A percentile compares a stretch with the other conserved stretches of the same genome.
Conservation (phyloP, 2,888 invertebrate species). For the Epsilonema sp. region DNA sequence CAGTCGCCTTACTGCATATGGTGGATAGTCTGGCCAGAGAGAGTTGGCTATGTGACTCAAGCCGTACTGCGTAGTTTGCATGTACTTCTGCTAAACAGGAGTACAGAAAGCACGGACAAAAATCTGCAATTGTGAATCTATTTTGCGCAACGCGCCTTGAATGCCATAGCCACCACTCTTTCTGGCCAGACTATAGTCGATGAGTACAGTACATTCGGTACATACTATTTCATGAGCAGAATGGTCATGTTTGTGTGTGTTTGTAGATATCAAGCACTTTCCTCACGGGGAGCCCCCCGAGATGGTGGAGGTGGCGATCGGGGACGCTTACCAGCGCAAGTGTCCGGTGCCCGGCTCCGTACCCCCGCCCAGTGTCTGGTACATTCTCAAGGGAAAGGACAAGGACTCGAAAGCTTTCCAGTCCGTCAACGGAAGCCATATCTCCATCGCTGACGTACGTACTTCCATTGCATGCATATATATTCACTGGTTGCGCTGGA, state of each 20-base stretch:
- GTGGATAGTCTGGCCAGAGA: too few relatives aligned
- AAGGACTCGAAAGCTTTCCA: constrained; percentile 15
- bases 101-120: too few relatives aligned
- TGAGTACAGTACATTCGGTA: too few relatives aligned
- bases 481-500: neutral
- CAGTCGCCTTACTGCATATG: too few relatives aligned
- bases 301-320: constrained; percentile 18
- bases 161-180: too few relatives aligned
- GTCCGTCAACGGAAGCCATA: constrained; percentile 24
- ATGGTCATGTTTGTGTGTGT: neutral
- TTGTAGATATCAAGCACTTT: neutral
- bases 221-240: too few relatives aligned
- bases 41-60: too few relatives aligned
- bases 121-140: too few relatives aligned
- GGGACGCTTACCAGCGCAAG: constrained; percentile 22
- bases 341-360: constrained; percentile 23
- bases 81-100: too few relatives aligned
- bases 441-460: constrained; percentile 16
- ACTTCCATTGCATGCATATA: too few relatives aligned
- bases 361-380: constrained; percentile 17
- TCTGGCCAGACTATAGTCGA: too few relatives aligned
- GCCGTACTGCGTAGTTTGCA: too few relatives aligned
- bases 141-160: constrained; percentile 1
- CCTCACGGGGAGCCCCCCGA: neutral
- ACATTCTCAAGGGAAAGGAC: constrained; percentile 25